Percentiles rank a stretch among this genome's conserved stretches.
phyloP scores from a whole-genome alignment of 1,140 invertebrate genomes.

The Anagrus nilaparvatae region DNA sequence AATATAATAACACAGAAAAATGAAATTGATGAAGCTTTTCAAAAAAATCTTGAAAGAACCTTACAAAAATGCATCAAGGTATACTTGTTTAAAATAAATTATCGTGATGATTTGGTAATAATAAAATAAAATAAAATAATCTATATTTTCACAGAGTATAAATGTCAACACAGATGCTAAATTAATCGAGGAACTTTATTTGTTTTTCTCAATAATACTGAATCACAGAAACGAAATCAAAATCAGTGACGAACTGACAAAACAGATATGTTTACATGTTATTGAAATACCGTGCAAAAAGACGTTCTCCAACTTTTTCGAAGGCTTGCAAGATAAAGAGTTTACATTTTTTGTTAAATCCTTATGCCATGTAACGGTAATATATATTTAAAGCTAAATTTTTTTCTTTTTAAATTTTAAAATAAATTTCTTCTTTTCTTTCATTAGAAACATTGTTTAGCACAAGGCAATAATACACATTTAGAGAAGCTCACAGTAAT shows the following conservation, averaged over 20 bases:
- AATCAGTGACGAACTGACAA: not conserved
- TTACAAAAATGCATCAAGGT: slow-evolving; percentile 1
- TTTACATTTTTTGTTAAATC: slow-evolving; percentile 10
- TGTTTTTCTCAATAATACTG: slow-evolving; percentile 8
- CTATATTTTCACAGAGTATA: slow-evolving; percentile 3
- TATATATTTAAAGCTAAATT: not conserved
- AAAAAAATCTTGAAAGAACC: not conserved
- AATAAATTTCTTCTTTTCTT: not conserved
- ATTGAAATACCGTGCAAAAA: slow-evolving; percentile 10
- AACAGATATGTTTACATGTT: slow-evolving; percentile 7
- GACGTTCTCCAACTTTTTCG: slow-evolving; percentile 8
- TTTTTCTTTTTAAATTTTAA: not conserved
- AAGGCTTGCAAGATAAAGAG: slow-evolving; percentile 10
- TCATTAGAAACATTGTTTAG: slow-evolving; percentile 8
- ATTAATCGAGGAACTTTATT: slow-evolving; percentile 9
- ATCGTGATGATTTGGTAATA: not conserved
- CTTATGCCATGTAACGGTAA: slow-evolving; percentile 9
- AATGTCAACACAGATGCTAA: not conserved
- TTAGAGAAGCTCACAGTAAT: slow-evolving; percentile 3
- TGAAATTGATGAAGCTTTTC: slow-evolving; percentile 1
- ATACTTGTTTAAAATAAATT: not conserved
- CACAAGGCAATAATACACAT: not conserved
- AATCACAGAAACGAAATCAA: slow-evolving; percentile 8
- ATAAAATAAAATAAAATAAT: no score
- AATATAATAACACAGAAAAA: slow-evolving; percentile 2